Evolutionary conservation across 2,888 invertebrate species (phyloP), one percentile per base, ranked within the genome.

Genomic region (Pollenia griseotomentosa): DNA sequence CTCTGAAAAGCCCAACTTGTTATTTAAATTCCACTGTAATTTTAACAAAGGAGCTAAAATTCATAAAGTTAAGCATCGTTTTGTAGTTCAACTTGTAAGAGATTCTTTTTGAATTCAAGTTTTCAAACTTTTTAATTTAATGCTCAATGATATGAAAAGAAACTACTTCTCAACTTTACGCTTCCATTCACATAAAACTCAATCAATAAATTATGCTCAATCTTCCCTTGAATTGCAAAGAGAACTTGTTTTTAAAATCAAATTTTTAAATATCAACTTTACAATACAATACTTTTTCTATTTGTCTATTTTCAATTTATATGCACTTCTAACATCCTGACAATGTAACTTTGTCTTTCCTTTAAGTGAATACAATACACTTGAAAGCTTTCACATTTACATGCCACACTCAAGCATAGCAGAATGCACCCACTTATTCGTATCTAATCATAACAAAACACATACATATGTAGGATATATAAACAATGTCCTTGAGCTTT

Each of bases 401-500:
- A 79, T 79, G 51, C 16, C 48, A 53, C 75, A 55, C 42, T 73
- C 44, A 44, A 42, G 33, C 59, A 57, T n/a, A 53, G 66, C 74
- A 65, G 14, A 19, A 46, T 74, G 57, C 63, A 48, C 14, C 16
- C 40, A 53, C 55, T 70, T 70, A 55, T 70, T 63, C 61, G 19
- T 48, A 77, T 77, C 63, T 80, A 84, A 87, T 84, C 81, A 77
- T 84, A 81, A 81, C 65, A 87, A 65, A 81, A 68, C 81, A 78
- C 59, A 53, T 59, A 59, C 59, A 40, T 70, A 70, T 70, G 75
- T 55, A 73, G 63, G 51, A 55, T 81, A 77, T 81, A 71, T 66
- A 86, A 78, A 84, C 51, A 87, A 63, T 84, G 84, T 84, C 84
- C 84, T 87, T 84, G 84, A 84, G 83, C 61, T 14, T 48, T 65